Evolutionary conservation across 92 coral and sea anemone species (phyloP).

Genomic region (Epizoanthus stellaris): DNA sequence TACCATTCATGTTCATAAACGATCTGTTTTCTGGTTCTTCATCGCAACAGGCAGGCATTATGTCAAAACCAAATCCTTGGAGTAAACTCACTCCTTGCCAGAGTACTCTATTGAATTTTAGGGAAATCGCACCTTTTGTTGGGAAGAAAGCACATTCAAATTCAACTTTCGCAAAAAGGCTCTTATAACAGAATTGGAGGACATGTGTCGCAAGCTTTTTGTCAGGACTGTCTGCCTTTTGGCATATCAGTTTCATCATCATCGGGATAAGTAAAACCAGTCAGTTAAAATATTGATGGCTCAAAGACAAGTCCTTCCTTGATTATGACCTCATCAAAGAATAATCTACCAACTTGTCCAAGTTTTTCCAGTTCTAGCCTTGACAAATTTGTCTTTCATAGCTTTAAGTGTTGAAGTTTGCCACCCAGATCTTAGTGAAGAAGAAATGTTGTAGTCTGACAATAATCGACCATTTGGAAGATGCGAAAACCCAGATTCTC

Average conservation of each 20-base stretch:
- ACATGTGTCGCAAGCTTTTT: conserved; percentile 57
- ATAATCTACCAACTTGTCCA: conserved; percentile 57
- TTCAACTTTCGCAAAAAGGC: conserved; percentile 53
- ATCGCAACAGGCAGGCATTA: conserved; percentile 60
- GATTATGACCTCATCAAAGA: conserved; percentile 70
- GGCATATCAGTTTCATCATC: conserved; percentile 42
- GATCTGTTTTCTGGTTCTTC: conserved; percentile 68
- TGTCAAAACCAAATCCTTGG: conserved; percentile 51
- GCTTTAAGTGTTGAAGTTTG: conserved; percentile 42
- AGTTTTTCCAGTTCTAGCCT: conserved; percentile 46
- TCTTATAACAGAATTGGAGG: conserved; percentile 59
- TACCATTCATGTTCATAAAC: conserved; percentile 61
- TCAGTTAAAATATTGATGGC: conserved; percentile 50
- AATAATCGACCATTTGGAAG: too few species aligned
- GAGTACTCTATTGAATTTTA: conserved; percentile 56
- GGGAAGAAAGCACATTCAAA: conserved; percentile 64
- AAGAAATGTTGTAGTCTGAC: conserved; percentile 62
- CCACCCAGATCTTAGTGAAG: conserved; percentile 62
- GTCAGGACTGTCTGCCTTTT: neutral
- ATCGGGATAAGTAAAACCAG: conserved; percentile 62
- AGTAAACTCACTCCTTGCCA: conserved; percentile 72
- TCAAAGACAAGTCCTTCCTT: conserved; percentile 68
- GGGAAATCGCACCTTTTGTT: conserved; percentile 60
- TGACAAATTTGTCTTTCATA: conserved; percentile 51
- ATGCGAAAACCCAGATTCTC: too few species aligned